Evolutionary conservation across 30 jellyfish, hydroid and myxozoan species (phyloP).

Genomic region (Chironex yamaguchii): DNA sequence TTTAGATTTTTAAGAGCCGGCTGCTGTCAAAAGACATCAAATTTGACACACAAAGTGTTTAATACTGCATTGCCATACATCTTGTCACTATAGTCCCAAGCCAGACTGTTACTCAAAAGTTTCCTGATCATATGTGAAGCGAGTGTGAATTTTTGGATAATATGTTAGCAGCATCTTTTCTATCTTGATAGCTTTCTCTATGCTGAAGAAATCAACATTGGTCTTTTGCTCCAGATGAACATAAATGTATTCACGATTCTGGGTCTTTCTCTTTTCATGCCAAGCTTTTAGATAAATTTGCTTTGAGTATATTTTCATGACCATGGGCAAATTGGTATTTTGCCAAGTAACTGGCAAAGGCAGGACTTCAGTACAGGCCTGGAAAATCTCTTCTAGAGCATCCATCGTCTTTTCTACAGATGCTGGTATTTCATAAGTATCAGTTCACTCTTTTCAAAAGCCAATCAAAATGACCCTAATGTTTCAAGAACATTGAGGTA

Average conservation of each 20-base stretch:
- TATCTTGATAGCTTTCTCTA: slow-evolving; percentile 18
- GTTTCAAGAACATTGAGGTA: slow-evolving; percentile 50
- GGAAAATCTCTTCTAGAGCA: slow-evolving; percentile 37
- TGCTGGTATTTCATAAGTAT: slow-evolving; percentile 43
- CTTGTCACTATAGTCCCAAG: slow-evolving; percentile 43
- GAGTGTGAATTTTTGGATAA: too few species aligned
- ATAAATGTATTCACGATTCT: slow-evolving; percentile 48
- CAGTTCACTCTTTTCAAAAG: slow-evolving; percentile 24
- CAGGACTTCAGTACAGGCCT: slow-evolving; percentile 37
- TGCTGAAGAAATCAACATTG: slow-evolving; percentile 18
- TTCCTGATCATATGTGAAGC: too few species aligned
- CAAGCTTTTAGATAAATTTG: slow-evolving; percentile 39
- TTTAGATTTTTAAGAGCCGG: slow-evolving; percentile 17
- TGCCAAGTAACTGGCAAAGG: slow-evolving; percentile 24
- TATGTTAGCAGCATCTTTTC: slow-evolving; percentile 30
- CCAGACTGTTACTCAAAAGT: too few species aligned
- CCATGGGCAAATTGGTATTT: slow-evolving; percentile 8
- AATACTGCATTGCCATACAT: slow-evolving; percentile 36
- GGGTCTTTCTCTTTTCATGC: slow-evolving; percentile 22
- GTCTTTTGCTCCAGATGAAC: slow-evolving; percentile 20
- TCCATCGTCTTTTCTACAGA: slow-evolving; percentile 49
- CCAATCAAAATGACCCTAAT: not conserved
- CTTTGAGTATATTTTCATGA: slow-evolving; percentile 1
- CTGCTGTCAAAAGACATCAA: slow-evolving; percentile 47
- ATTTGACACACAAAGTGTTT: slow-evolving; percentile 16